These are phyloP conservation scores for Varanus komodoensis DNA, from an alignment of 2,113 vertebrate genomes.

Conservation along the genomic window DNA sequence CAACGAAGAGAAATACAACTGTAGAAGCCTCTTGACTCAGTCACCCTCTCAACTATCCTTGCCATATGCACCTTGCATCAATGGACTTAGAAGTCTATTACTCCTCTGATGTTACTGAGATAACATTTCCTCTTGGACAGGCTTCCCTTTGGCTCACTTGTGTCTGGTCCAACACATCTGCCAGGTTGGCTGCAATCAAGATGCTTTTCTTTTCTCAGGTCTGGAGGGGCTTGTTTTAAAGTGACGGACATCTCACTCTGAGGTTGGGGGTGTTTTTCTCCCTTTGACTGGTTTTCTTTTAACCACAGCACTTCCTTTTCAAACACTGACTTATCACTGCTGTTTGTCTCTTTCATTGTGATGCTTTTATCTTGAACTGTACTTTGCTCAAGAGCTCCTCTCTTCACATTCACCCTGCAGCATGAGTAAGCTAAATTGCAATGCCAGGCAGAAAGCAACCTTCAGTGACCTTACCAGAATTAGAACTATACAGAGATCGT, in stretches of 20 bases:
- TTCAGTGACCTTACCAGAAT: constrained; percentile 30
- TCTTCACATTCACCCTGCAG: background rate
- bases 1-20: background rate
- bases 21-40: background rate
- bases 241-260: background rate
- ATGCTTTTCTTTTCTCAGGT: background rate
- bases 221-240: background rate
- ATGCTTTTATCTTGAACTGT: background rate
- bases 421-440: constrained; percentile 8
- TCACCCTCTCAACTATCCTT: background rate
- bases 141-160: background rate
- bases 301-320: background rate
- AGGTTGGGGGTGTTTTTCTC: background rate
- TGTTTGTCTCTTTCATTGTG: background rate
- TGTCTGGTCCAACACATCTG: background rate
- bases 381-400: background rate
- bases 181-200: background rate
- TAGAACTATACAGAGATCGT: constrained; percentile 1
- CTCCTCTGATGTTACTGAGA: background rate
- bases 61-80: background rate
- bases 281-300: background rate
- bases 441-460: background rate
- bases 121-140: background rate
- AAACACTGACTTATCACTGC: background rate
- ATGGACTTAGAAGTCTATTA: background rate